Evolutionary conservation across 2,888 invertebrate species (phyloP), one percentile per base, ranked within the genome.

Genomic region (Tillus elongatus): DNA sequence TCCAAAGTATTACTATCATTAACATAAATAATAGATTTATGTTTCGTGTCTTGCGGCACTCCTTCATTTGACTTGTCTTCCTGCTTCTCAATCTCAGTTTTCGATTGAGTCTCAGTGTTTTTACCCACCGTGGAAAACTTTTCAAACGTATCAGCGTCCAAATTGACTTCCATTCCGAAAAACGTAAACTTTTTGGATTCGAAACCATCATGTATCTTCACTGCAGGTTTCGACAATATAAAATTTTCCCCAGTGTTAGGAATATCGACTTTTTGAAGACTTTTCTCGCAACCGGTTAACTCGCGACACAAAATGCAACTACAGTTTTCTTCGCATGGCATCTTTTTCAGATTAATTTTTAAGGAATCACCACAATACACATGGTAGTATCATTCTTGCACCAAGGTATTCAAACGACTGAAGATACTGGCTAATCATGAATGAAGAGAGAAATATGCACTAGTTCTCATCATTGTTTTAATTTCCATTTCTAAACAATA

Each of bases 291-390:
- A 50, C 74, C 75, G 52, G 73, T 76, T 52, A 84, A 65, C 61
- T 84, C 82, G 47, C 80, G 74, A 62, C 85, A 85, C 56, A 85
- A 70, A 57, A 79, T 75, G 66, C 85, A 85, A 52, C 71, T 71
- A 64, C 85, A 85, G 53, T 81, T 75, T 70, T 77, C 73, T 54
- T 74, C 71, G 68, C 82, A 82, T 69, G 73, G 75, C 79, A 79
- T 79, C 40, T 49, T 19, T 8, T 19, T 19, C 6, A 8, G 6
- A 19, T 19, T 19, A 19, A 8, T 19, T 8, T 19, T 19, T 19
- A 6, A 19, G 6, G 24, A 19, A 19, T 19, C 24, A 19, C 24
- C 24, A n/a, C n/a, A n/a, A n/a, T n/a, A n/a, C n/a, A n/a, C n/a
- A n/a, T n/a, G n/a, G n/a, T n/a, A n/a, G 6, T 19, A 10, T 29